Base-by-base conservation (phyloP, 2,888 invertebrate species). In the Apodemia mormo region DNA sequence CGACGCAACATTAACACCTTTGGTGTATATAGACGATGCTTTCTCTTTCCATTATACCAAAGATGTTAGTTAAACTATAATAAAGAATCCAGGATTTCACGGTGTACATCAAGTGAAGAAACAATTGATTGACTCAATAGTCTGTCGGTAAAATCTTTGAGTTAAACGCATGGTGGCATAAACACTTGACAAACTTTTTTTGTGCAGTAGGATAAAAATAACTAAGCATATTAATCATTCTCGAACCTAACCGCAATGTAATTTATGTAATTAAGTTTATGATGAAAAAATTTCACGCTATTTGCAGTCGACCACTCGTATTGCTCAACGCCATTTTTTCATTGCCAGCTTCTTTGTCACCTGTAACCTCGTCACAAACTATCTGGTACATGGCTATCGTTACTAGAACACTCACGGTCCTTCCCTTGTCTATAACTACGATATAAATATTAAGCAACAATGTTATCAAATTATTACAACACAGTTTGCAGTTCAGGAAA, bases 361-460 rank as follows among this genome's bases (percentile, higher is more conserved):
- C 85, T 84, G 82, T 84, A 92, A 89, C 92, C 92, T 93, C 92
- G 92, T 85, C 85, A 86, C 87, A 87, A 86, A 78, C 83, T 81
- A 92, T 86, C 87, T 87, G 89, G 83, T 89, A 91, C 92, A 92
- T 87, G 92, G 92, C 81, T 85, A 88, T 86, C 81, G 87, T 75
- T 75, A 74, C 79, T 81, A 77, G 77, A 74, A 84, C 81, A 87
- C 85, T 86, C 88, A 88, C 83, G 87, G 88, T 82, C 85, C 85
- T 88, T 77, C 78, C 76, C 81, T 88, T 86, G 86, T 85, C 85
- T 87, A 80, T 82, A 82, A 80, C 75, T 78, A 81, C 78, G 86
- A 89, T 93, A 93, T 93, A 93, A 91, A 92, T 92, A 89, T 92
- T 91, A 89, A 80, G 88, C 82, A 92, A 92, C 83, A 79, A 82